Conservation (phyloP, 2,888 invertebrate genomes). For the Brenthis ino region DNA sequence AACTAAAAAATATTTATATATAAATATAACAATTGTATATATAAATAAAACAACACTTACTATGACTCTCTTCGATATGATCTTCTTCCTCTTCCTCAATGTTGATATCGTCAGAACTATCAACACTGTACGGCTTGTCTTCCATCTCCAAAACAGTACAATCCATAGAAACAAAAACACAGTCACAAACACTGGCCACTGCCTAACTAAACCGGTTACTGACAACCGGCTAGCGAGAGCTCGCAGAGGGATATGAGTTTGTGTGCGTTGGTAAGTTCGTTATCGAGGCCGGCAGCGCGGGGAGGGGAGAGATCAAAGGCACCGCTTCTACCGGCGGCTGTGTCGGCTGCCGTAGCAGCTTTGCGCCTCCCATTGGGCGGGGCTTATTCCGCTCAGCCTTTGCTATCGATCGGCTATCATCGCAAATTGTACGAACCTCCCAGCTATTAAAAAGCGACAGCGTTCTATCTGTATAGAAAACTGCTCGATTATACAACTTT, state of each 20-base stretch:
- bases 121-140: conserved; percentile 79
- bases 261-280: conserved; percentile 66
- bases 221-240: conserved; percentile 79
- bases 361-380: conserved; percentile 77
- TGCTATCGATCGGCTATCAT: conserved; percentile 71
- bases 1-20: conserved; percentile 4
- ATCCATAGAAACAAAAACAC: conserved; percentile 66
- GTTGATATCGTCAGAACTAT: conserved; percentile 78
- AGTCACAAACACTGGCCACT: conserved; percentile 67
- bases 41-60: conserved; percentile 53
- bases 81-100: conserved; percentile 75
- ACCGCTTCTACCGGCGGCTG: conserved; percentile 73
- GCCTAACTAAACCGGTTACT: conserved; percentile 76
- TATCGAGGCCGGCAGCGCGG: conserved; percentile 61
- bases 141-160: conserved; percentile 71
- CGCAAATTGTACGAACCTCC: conserved; percentile 63
- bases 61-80: conserved; percentile 70
- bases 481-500: conserved; percentile 50
- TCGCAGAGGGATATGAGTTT: conserved; percentile 77
- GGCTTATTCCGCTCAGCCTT: conserved; percentile 74
- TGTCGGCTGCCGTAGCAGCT: conserved; percentile 77
- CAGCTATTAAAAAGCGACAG: conserved; percentile 45
- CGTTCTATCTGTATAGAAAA: conserved; percentile 49
- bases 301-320: conserved; percentile 72
- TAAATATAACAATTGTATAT: conserved; percentile 29